These are phyloP conservation scores for Lasioglossum vierecki DNA, from an alignment of 2,888 invertebrate species.

Conservation along the genomic window DNA sequence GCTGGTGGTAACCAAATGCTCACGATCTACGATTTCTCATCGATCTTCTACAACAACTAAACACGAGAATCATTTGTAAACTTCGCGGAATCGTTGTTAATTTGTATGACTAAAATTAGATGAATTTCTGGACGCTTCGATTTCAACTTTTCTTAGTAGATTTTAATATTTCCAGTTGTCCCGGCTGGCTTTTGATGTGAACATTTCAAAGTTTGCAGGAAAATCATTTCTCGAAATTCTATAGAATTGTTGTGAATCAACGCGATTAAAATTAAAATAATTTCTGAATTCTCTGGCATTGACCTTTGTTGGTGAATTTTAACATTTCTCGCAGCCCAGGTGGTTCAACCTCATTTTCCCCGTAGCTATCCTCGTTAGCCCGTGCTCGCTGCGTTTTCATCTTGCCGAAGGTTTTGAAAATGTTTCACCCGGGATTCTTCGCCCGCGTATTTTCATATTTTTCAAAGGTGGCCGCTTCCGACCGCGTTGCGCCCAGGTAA, in stretches of 20 bases:
- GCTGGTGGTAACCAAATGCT: background rate
- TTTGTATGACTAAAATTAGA: background rate
- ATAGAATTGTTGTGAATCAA: background rate
- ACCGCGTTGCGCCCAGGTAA: slow-evolving; percentile 51
- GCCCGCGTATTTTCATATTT: slow-evolving; percentile 18
- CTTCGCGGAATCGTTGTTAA: background rate
- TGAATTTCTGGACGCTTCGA: background rate
- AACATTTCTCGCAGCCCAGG: background rate
- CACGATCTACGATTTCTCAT: background rate
- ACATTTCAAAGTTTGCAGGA: too few relatives aligned
- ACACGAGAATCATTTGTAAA: background rate
- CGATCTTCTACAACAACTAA: background rate
- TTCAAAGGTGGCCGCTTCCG: slow-evolving; percentile 35
- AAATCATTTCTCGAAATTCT: too few relatives aligned
- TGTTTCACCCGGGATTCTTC: background rate
- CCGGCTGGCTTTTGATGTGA: too few relatives aligned
- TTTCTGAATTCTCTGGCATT: background rate
- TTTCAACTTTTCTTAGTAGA: background rate
- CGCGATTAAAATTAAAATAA: background rate
- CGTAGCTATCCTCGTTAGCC: background rate
- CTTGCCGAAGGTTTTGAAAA: background rate
- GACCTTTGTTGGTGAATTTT: background rate
- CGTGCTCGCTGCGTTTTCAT: background rate
- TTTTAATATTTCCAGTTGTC: background rate
- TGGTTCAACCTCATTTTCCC: background rate